phyloP scores from a whole-genome alignment of 2,113 vertebrate species.

The Phylloscopus whistleri region DNA sequence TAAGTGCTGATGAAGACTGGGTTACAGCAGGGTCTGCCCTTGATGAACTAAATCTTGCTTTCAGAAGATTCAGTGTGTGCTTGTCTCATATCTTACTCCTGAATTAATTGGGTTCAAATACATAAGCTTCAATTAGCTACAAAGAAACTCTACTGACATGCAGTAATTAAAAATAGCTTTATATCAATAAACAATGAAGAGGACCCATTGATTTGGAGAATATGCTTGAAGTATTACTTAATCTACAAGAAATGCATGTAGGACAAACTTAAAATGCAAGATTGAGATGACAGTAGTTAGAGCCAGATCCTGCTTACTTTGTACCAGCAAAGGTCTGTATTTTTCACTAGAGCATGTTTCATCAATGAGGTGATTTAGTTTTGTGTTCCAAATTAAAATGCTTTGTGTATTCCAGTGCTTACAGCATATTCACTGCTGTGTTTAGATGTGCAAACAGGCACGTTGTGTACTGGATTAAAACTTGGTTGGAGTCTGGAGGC shows the following conservation, averaged over 20 bases:
- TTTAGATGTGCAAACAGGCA: background rate
- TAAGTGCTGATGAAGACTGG: background rate
- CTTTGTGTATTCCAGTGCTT: background rate
- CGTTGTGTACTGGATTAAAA: background rate
- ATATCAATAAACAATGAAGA: background rate
- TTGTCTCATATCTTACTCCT: background rate
- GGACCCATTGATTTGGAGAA: background rate
- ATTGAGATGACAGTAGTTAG: background rate
- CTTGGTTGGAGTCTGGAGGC: background rate
- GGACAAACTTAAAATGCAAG: background rate
- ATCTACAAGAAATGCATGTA: background rate
- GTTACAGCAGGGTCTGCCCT: background rate
- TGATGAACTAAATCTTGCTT: background rate
- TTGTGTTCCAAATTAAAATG: background rate
- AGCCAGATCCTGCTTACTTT: background rate
- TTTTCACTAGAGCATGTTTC: background rate
- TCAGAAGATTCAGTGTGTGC: background rate
- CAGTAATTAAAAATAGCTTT: background rate
- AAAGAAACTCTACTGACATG: background rate
- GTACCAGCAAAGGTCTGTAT: background rate
- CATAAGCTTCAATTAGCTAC: background rate
- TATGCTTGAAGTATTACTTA: background rate
- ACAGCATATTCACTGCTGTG: background rate
- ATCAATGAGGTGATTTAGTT: background rate
- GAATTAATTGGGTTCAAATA: background rate